phyloP scores from a whole-genome alignment of 2,888 invertebrate species.

The Campoplex capitator region DNA sequence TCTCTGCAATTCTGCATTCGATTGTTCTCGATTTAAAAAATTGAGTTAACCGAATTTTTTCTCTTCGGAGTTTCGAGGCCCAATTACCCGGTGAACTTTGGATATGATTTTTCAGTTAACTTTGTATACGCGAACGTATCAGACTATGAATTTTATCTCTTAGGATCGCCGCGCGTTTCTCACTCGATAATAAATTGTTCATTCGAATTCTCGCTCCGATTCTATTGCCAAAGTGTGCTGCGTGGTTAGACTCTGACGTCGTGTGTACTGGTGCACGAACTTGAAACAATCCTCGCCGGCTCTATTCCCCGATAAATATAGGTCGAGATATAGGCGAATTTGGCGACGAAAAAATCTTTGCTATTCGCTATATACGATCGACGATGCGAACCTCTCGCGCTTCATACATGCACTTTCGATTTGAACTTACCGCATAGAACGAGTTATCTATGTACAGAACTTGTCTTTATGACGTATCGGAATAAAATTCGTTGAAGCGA shows the following conservation, averaged over 20 bases:
- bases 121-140: background rate
- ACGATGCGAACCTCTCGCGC: background rate
- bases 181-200: slow-evolving; percentile 37
- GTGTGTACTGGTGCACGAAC: slow-evolving; percentile 31
- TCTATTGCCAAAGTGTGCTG: slow-evolving; percentile 43
- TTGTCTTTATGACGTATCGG: background rate
- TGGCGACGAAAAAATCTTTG: slow-evolving; percentile 29
- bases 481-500: background rate
- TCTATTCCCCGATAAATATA: slow-evolving; percentile 27
- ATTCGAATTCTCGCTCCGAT: slow-evolving; percentile 29
- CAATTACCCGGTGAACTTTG: background rate
- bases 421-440: background rate
- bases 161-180: background rate
- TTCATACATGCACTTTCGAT: background rate
- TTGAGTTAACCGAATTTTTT: background rate
- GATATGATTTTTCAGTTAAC: background rate
- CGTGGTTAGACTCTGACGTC: slow-evolving; percentile 27
- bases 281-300: slow-evolving; percentile 49
- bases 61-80: background rate
- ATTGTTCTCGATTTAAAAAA: background rate
- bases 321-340: slow-evolving; percentile 39
- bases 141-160: slow-evolving; percentile 8
- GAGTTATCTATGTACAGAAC: background rate
- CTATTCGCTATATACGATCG: slow-evolving; percentile 1
- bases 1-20: background rate